Base-by-base conservation (phyloP, 1,140 invertebrate species). In the Aphaenogaster rudis region DNA sequence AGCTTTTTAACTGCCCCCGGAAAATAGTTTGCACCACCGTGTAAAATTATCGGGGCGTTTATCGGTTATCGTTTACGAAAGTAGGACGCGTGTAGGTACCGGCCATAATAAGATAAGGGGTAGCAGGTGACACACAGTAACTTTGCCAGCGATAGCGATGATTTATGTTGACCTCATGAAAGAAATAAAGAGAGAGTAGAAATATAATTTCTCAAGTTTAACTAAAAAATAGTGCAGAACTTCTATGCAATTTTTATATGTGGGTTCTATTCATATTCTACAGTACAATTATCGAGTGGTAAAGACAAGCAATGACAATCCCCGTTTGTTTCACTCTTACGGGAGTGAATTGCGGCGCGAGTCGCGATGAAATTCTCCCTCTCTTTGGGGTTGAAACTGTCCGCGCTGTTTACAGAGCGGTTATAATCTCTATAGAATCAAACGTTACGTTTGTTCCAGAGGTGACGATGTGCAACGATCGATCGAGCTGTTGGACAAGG, bases 391-490 rank as follows among this genome's bases (percentile, higher is more conserved):
- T 11, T 21, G 77, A 50, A 13, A 33, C 21, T 21, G 21, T 28
- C 52, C 59, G 13, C 48, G 48, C 48, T 69, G 36, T 81, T 69
- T 71, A 52, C n/a, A 67, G 80, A 74, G 17, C 48, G 7, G 42
- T 45, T 33, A 61, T 88, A 89, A 93, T 94, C 90, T 91, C 94
- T 94, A 94, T 95, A 95, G 94, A 95, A 93, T 93, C 89, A 88
- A 93, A 93, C 90, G 92, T 90, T 92, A 90, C 91, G 90, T 95
- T 95, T 94, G 92, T 97, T 97, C 89, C 96, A 97, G 97, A 95
- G 97, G 97, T 95, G 97, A 98, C 96, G 97, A 98, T 96, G 97
- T 98, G 92, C 97, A 98, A 96, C 96, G 97, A 94, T 98, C 97
- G 84, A 96, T 98, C 95, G 97, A 98, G 95, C 96, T 98, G 90